Percentiles rank a stretch among this genome's conserved stretches.
Conservation (phyloP, 2,113 vertebrate species). For the Ramphastos sulfuratus region DNA sequence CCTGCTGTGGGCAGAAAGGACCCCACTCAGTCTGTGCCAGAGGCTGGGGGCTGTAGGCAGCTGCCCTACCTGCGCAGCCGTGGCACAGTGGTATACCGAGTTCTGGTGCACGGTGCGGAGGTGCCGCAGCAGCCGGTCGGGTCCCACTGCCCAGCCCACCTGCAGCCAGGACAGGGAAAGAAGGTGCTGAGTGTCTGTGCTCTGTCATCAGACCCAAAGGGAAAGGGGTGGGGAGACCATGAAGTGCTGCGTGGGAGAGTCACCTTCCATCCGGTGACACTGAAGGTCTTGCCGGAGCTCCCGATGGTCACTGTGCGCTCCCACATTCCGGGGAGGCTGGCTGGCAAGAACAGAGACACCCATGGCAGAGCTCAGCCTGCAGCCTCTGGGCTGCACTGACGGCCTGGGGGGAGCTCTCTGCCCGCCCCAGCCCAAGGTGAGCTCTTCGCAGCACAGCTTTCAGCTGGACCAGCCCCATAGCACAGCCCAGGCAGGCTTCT, state of each 20-base stretch:
- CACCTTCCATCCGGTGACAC: slow-evolving; percentile 95
- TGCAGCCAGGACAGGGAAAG: slow-evolving; percentile 37
- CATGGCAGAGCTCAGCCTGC: neutral
- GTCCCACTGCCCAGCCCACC: slow-evolving; percentile 92
- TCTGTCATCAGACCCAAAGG: neutral
- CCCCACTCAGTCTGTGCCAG: neutral
- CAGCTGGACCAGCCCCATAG: neutral
- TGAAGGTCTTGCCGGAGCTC: slow-evolving; percentile 93
- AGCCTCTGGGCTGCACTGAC: neutral
- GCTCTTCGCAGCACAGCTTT: neutral
- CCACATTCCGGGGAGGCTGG: slow-evolving; percentile 94
- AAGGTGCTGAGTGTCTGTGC: neutral
- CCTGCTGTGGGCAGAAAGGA: neutral
- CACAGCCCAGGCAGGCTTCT: neutral
- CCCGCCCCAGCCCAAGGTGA: fast-evolving
- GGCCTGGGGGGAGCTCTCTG: neutral
- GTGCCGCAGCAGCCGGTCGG: slow-evolving; percentile 83
- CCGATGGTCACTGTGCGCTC: slow-evolving; percentile 88
- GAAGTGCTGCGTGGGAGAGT: neutral
- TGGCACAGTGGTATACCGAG: slow-evolving; percentile 87
- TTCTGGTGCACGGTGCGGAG: slow-evolving; percentile 90
- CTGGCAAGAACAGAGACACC: slow-evolving; percentile 68
- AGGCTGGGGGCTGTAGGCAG: neutral
- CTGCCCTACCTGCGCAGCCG: slow-evolving; percentile 84
- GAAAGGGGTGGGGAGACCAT: neutral